phyloP scores from a whole-genome alignment of 2,113 vertebrate genomes.

The Morone saxatilis region DNA sequence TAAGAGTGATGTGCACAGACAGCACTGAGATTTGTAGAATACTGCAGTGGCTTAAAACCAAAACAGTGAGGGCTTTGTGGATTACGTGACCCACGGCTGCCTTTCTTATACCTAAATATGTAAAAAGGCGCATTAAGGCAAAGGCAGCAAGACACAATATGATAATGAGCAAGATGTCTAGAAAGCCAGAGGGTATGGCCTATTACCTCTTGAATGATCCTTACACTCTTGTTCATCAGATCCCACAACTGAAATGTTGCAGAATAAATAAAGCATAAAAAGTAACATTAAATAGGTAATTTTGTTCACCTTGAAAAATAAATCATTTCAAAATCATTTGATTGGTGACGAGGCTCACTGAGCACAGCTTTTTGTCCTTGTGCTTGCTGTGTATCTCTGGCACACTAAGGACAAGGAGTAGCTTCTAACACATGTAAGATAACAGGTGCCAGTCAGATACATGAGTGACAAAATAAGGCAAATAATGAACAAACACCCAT shows the following conservation, averaged over 20 bases:
- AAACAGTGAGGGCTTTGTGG: constrained; percentile 46
- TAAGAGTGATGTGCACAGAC: constrained; percentile 82
- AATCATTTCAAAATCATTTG: background rate
- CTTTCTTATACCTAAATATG: constrained; percentile 26
- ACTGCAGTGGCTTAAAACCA: constrained; percentile 53
- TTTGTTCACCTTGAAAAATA: background rate
- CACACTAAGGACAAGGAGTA: background rate
- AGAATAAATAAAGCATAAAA: background rate
- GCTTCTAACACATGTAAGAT: background rate
- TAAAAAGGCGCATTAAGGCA: constrained; percentile 20
- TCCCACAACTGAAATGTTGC: background rate
- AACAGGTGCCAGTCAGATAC: constrained; percentile 10
- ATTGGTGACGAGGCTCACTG: background rate
- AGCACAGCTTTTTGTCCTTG: background rate
- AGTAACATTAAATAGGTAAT: background rate
- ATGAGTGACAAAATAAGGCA: constrained; percentile 6
- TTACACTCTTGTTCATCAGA: background rate
- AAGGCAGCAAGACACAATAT: constrained; percentile 10
- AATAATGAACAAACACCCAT: constrained; percentile 17
- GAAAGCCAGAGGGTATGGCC: background rate
- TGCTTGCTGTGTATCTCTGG: background rate
- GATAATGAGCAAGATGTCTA: background rate
- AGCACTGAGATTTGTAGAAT: constrained; percentile 66
- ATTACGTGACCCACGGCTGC: constrained; percentile 37
- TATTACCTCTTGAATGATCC: background rate